These are phyloP conservation scores for Tapirus indicus DNA, from an alignment of 2,797 vertebrate species.

Conservation along the genomic window DNA sequence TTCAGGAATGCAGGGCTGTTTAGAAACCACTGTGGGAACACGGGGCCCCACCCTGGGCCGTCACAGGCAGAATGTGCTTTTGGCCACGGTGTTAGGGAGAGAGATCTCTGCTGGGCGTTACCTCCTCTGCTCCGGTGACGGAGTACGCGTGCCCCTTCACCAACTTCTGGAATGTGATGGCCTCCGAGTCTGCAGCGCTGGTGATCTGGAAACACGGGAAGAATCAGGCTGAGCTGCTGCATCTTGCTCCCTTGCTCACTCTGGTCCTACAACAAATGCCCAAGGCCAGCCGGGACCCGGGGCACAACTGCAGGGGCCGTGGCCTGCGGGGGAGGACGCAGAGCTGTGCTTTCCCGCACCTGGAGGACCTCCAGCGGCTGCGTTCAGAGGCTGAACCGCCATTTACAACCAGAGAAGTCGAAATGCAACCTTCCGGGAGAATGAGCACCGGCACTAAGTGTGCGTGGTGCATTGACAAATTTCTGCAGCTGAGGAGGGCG, in stretches of 20 bases:
- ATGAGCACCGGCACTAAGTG: fast-evolving
- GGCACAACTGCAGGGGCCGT: neutral
- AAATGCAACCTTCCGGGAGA: neutral
- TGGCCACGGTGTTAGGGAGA: fast-evolving
- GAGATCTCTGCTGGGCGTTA: constrained; percentile 31
- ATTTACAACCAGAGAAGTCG: neutral
- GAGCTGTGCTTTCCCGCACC: neutral
- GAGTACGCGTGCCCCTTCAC: constrained; percentile 92
- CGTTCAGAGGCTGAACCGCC: neutral
- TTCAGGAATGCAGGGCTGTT: neutral
- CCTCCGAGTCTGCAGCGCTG: constrained; percentile 89
- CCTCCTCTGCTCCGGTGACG: constrained; percentile 90
- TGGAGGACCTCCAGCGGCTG: neutral
- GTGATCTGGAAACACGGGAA: constrained; percentile 86
- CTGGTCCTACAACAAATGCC: neutral
- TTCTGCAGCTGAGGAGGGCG: neutral
- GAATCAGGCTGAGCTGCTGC: neutral
- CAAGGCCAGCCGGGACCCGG: too few relatives aligned
- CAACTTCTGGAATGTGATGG: constrained; percentile 90
- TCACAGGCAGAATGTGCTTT: neutral
- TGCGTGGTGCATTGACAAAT: fast-evolving
- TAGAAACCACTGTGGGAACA: neutral
- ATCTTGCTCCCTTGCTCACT: fast-evolving
- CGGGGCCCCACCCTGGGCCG: neutral
- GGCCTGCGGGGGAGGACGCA: too few relatives aligned